Evolutionary conservation across 2,888 invertebrate species (phyloP).

Genomic region (Tetranychus truncatus): DNA sequence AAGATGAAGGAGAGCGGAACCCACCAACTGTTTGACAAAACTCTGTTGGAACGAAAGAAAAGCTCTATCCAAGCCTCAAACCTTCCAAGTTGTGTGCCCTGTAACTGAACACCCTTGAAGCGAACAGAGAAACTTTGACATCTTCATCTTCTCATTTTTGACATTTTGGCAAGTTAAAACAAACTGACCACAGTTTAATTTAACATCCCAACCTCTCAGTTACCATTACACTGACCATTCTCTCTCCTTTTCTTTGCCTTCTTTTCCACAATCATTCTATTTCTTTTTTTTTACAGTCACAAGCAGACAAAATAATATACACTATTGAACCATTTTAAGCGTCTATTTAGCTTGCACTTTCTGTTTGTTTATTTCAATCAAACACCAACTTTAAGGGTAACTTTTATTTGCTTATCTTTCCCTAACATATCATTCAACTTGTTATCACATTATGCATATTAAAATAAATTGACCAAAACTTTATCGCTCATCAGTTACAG

Average conservation of each 20-base stretch:
- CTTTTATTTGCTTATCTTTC: background rate
- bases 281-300: too few species aligned
- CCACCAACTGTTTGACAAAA: slow-evolving; percentile 3
- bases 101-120: background rate
- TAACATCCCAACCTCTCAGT: background rate
- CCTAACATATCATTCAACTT: background rate
- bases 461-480: background rate
- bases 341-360: background rate
- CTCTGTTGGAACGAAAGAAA: background rate
- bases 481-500: too few species aligned
- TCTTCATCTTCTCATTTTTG: background rate
- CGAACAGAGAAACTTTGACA: background rate
- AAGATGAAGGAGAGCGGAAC: slow-evolving; percentile 11
- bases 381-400: background rate
- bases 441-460: background rate
- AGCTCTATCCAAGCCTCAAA: background rate
- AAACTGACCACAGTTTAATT: background rate
- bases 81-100: background rate
- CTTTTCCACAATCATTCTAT: background rate
- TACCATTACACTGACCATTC: background rate
- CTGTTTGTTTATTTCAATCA: background rate
- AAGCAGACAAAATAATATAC: too few species aligned
- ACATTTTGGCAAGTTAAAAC: background rate
- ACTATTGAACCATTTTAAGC: background rate
- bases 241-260: background rate